A percentile compares a stretch with the other conserved stretches of the same genome.
phyloP scores from a whole-genome alignment of 1,140 invertebrate genomes.

The Drosophila orena region DNA sequence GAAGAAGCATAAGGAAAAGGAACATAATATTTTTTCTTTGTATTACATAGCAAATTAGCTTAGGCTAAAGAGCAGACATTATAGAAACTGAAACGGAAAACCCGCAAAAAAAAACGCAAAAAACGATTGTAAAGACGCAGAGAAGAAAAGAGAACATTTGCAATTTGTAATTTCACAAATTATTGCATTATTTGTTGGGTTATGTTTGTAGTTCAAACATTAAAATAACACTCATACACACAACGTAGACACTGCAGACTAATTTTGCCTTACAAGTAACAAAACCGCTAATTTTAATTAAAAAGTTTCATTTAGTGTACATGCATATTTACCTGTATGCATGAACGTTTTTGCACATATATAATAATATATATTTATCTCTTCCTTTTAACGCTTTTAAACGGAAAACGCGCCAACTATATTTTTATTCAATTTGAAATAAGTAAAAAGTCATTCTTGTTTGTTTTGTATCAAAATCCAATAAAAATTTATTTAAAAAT shows the following conservation, averaged over 20 bases:
- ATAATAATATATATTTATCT: constrained; percentile 7
- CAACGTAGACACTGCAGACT: constrained; percentile 15
- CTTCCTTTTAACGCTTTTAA: constrained; percentile 7
- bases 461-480: constrained; percentile 46
- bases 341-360: background rate
- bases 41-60: constrained; percentile 38
- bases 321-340: constrained; percentile 3
- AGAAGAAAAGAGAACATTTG: background rate
- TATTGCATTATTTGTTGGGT: constrained; percentile 16
- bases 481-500: constrained; percentile 8
- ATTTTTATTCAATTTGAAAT: constrained; percentile 16
- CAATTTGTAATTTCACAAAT: constrained; percentile 5
- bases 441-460: constrained; percentile 13
- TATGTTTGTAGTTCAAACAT: constrained; percentile 40
- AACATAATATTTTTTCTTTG: constrained; percentile 38
- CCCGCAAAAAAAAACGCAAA: background rate
- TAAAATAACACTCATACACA: constrained; percentile 25
- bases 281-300: constrained; percentile 26
- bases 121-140: constrained; percentile 2
- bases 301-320: constrained; percentile 6
- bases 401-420: background rate
- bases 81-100: constrained; percentile 21
- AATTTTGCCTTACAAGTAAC: constrained; percentile 14
- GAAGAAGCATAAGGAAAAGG: background rate
- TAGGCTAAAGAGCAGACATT: constrained; percentile 27